These are phyloP conservation scores for Yponomeuta cagnagella DNA, from an alignment of 2,888 invertebrate species.

Conservation along the genomic window DNA sequence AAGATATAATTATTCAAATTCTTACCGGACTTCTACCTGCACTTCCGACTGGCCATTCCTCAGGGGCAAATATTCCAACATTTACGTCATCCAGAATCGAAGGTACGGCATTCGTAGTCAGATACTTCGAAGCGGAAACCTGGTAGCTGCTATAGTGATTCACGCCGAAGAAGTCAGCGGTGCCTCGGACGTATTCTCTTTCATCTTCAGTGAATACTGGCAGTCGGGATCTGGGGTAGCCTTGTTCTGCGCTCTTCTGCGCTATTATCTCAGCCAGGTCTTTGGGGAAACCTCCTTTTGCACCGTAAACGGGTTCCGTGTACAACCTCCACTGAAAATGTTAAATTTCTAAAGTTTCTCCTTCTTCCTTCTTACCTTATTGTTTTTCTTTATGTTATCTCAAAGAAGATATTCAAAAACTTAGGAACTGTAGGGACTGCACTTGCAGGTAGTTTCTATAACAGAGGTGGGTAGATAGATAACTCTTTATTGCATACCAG, in stretches of 20 bases:
- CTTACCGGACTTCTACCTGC: neutral
- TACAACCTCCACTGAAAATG: conserved; percentile 55
- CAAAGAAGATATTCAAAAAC: neutral
- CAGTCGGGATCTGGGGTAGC: conserved; percentile 53
- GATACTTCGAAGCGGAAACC: conserved; percentile 34
- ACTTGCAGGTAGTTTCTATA: neutral
- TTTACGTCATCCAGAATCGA: conserved; percentile 13
- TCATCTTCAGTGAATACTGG: conserved; percentile 60
- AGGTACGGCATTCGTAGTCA: neutral
- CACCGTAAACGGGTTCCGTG: conserved; percentile 63
- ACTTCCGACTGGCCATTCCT: conserved; percentile 38
- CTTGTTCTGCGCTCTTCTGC: conserved; percentile 57
- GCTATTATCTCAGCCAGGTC: conserved; percentile 58
- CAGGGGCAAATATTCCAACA: conserved; percentile 19
- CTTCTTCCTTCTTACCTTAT: neutral
- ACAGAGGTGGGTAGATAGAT: no score
- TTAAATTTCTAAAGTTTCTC: neutral
- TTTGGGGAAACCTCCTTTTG: conserved; percentile 69
- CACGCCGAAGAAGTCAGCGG: conserved; percentile 68
- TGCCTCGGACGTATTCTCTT: conserved; percentile 38
- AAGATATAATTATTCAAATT: neutral
- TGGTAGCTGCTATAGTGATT: conserved; percentile 78
- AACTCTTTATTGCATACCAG: no score
- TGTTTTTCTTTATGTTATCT: no score
- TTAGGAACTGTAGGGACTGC: no score